phyloP scores from a whole-genome alignment of 2,797 vertebrate genomes.

The Pelochelys cantorii region DNA sequence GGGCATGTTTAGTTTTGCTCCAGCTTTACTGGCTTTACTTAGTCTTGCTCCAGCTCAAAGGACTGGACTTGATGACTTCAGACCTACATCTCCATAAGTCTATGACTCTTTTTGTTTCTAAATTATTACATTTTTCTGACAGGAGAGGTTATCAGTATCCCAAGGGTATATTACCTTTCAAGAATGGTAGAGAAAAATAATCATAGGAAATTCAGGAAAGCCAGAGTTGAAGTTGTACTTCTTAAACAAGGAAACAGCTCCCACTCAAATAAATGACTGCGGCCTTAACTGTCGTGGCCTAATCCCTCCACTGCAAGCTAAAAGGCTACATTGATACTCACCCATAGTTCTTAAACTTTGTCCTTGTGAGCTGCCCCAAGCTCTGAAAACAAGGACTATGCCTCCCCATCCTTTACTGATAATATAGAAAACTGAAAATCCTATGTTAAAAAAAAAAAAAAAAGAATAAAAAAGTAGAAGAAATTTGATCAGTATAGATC shows the following conservation, averaged over 20 bases:
- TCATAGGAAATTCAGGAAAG: not conserved
- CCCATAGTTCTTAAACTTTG: not conserved
- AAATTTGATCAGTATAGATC: too few species aligned
- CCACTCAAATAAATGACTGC: not conserved
- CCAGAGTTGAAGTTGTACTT: not conserved
- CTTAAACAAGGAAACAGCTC: not conserved
- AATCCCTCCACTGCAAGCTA: not conserved
- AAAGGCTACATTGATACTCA: constrained; percentile 30
- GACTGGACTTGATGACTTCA: not conserved
- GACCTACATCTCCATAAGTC: not conserved
- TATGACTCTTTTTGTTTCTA: not conserved
- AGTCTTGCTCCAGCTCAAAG: not conserved
- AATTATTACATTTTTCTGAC: not conserved
- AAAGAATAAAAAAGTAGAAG: not conserved
- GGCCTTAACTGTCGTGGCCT: not conserved
- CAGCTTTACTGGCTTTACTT: too few species aligned
- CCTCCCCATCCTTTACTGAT: too few species aligned
- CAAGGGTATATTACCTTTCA: not conserved
- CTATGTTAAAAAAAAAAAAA: not conserved
- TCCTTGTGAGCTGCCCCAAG: too few species aligned
- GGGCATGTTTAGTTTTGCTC: too few species aligned
- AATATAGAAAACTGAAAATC: too few species aligned
- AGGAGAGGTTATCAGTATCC: not conserved
- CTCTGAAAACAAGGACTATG: too few species aligned
- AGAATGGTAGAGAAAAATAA: not conserved